These are phyloP conservation scores for Hapalemur alaotrensis DNA, from an alignment of 2,797 vertebrate genomes.

Conservation along the genomic window DNA sequence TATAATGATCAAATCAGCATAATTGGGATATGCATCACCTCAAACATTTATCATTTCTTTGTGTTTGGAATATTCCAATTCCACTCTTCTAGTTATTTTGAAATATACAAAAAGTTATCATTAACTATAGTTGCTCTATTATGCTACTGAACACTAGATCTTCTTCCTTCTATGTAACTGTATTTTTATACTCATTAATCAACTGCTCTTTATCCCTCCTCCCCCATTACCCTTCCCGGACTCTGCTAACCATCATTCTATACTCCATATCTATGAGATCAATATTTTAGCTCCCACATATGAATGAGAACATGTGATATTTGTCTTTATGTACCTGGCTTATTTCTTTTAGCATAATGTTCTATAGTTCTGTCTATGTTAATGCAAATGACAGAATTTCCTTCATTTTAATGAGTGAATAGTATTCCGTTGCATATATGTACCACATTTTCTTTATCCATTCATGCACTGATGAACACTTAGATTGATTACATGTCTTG, in stretches of 20 bases:
- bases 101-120: background rate
- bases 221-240: background rate
- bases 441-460: background rate
- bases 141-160: background rate
- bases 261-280: background rate
- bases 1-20: background rate
- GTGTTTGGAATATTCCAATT: background rate
- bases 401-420: background rate
- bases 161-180: background rate
- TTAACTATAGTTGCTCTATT: background rate
- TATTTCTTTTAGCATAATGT: background rate
- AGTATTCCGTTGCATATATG: background rate
- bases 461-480: background rate
- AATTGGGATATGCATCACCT: background rate
- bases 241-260: background rate
- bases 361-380: background rate
- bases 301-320: background rate
- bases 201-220: background rate
- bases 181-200: background rate
- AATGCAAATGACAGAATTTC: background rate
- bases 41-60: background rate
- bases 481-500: background rate
- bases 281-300: background rate
- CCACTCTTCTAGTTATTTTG: background rate
- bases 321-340: background rate